A percentile compares a stretch with the other conserved stretches of the same genome.
These are phyloP conservation scores for Cryptoblepharus egeriae DNA, from an alignment of 2,797 vertebrate genomes.

Conservation along the genomic window DNA sequence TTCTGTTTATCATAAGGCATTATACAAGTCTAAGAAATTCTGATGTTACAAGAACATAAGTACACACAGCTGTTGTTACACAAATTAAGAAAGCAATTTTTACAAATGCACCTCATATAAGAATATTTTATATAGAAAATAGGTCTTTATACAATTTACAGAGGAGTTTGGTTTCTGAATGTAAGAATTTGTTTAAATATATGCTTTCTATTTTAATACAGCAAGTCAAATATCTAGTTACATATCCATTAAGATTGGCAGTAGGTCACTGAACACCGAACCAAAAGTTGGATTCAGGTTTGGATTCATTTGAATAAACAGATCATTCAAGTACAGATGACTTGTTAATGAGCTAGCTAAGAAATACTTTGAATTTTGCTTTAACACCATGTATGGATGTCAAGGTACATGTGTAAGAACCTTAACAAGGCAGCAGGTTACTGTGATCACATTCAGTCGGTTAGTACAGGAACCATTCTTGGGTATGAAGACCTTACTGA, in stretches of 20 bases:
- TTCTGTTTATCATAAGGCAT: conserved; percentile 44
- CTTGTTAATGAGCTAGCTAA: not conserved
- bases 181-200: conserved; percentile 37
- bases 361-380: conserved; percentile 15
- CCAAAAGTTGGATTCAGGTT: conserved; percentile 40
- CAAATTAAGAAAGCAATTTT: conserved; percentile 72
- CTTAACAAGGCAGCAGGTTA: conserved; percentile 58
- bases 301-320: conserved; percentile 29
- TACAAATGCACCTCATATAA: conserved; percentile 74
- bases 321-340: conserved; percentile 49
- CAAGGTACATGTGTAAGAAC: conserved; percentile 55
- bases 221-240: conserved; percentile 21
- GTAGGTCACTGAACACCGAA: conserved; percentile 20
- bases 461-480: conserved; percentile 35
- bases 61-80: conserved; percentile 70
- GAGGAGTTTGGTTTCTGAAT: conserved; percentile 51
- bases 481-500: conserved; percentile 23
- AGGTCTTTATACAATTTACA: conserved; percentile 72
- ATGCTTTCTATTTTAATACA: conserved; percentile 31
- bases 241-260: conserved; percentile 26
- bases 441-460: conserved; percentile 39
- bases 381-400: conserved; percentile 47
- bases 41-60: conserved; percentile 63
- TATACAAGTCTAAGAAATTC: conserved; percentile 65
- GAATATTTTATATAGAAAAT: conserved; percentile 79